Conservation (phyloP, 2,888 invertebrate species). For the Micoletzkya japonica region DNA sequence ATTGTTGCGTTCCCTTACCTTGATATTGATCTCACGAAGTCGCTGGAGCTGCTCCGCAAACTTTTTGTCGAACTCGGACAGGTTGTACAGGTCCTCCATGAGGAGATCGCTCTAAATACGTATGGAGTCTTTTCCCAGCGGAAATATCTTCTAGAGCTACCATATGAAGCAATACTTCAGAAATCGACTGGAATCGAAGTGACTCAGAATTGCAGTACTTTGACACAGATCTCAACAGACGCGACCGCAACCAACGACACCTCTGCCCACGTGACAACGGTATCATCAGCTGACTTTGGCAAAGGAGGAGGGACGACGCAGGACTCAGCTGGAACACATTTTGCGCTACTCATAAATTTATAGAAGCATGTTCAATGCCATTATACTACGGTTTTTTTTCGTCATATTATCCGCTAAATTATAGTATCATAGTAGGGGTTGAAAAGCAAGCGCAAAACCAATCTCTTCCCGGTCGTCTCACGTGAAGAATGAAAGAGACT, state of each 20-base stretch:
- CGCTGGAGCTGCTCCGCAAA: conserved; percentile 49
- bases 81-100: conserved; percentile 38
- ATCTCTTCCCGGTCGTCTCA: too few species aligned
- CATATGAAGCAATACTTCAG: neutral
- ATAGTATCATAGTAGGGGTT: too few species aligned
- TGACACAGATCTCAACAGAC: conserved; percentile 41
- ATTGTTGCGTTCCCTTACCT: too few species aligned
- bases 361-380: neutral
- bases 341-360: neutral
- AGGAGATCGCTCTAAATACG: conserved; percentile 11
- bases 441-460: too few species aligned
- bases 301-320: neutral
- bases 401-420: neutral
- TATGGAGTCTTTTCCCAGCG: neutral
- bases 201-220: neutral
- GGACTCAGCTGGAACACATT: too few species aligned
- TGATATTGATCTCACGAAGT: conserved; percentile 53
- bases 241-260: conserved; percentile 41
- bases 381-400: neutral
- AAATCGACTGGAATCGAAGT: neutral
- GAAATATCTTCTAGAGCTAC: neutral
- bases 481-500: too few species aligned
- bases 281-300: neutral
- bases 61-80: conserved; percentile 46
- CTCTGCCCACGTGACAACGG: conserved; percentile 37